Conservation (phyloP, 2,888 invertebrate genomes). For the Chrysomela aeneicollis region DNA sequence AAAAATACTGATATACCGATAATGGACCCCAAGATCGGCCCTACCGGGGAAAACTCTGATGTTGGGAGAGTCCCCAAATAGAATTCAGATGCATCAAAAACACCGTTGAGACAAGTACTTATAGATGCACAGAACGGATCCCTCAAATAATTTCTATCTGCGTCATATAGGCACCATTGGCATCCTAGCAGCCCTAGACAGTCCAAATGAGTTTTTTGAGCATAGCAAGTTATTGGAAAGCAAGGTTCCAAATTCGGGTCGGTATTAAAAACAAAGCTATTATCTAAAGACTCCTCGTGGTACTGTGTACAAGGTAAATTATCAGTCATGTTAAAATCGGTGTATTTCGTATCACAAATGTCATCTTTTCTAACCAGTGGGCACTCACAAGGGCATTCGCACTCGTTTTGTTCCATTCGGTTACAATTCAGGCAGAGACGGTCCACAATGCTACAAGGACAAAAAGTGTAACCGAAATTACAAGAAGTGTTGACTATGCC, state of each 20-base stretch:
- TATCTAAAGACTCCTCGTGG: slow-evolving; percentile 43
- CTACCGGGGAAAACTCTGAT: slow-evolving; percentile 77
- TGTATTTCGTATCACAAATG: slow-evolving; percentile 46
- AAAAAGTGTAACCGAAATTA: slow-evolving; percentile 82
- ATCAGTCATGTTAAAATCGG: slow-evolving; percentile 46
- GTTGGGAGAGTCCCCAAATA: slow-evolving; percentile 74
- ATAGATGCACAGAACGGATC: slow-evolving; percentile 83
- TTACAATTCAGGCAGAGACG: slow-evolving; percentile 90
- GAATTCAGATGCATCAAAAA: slow-evolving; percentile 82
- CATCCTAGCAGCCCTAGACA: slow-evolving; percentile 82
- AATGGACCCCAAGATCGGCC: slow-evolving; percentile 87
- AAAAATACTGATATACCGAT: slow-evolving; percentile 82
- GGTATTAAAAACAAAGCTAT: slow-evolving; percentile 41
- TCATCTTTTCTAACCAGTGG: slow-evolving; percentile 60
- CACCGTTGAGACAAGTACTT: slow-evolving; percentile 85
- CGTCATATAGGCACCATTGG: slow-evolving; percentile 88
- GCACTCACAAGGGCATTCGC: slow-evolving; percentile 96
- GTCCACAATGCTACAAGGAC: slow-evolving; percentile 91
- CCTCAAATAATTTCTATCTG: slow-evolving; percentile 75
- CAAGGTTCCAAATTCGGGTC: slow-evolving; percentile 65
- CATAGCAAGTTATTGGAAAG: slow-evolving; percentile 74
- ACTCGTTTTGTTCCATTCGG: slow-evolving; percentile 92
- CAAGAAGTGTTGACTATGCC: slow-evolving; percentile 90
- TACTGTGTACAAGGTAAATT: slow-evolving; percentile 54
- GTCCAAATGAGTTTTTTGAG: slow-evolving; percentile 68